phyloP scores from a whole-genome alignment of 2,888 invertebrate species.

The Agrochola litura region DNA sequence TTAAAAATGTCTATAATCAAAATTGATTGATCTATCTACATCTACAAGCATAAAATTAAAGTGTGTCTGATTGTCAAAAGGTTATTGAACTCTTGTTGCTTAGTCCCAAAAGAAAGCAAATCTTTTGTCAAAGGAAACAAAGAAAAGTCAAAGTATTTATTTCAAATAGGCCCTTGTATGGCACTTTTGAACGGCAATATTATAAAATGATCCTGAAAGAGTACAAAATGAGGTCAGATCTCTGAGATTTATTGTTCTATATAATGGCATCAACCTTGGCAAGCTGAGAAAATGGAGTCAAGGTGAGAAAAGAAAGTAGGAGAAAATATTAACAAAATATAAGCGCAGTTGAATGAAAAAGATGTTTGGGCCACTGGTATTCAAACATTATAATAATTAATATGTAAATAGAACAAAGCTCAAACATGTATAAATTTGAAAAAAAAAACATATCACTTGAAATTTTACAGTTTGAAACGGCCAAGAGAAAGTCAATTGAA shows the following conservation, averaged over 20 bases:
- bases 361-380: background rate
- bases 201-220: conserved; percentile 6
- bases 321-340: background rate
- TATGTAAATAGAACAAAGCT: background rate
- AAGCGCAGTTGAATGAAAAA: background rate
- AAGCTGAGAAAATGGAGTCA: conserved; percentile 11
- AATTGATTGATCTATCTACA: background rate
- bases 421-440: background rate
- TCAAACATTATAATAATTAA: background rate
- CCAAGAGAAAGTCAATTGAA: conserved; percentile 58
- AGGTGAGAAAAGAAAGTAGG: conserved; percentile 6
- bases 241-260: conserved; percentile 3
- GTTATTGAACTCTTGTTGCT: conserved; percentile 21
- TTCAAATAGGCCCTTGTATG: no score
- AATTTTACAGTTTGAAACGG: conserved; percentile 45
- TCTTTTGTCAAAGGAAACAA: background rate
- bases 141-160: background rate
- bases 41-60: background rate
- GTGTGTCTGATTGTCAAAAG: conserved; percentile 14
- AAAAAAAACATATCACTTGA: background rate
- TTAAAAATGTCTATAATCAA: background rate
- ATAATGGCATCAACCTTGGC: conserved; percentile 3
- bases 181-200: background rate
- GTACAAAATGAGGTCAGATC: conserved; percentile 9
- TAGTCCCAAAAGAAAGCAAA: background rate